A percentile compares a stretch with the other conserved stretches of the same genome.
These are phyloP conservation scores for Halocaridina rubra DNA, from an alignment of 2,888 invertebrate species.

Conservation along the genomic window DNA sequence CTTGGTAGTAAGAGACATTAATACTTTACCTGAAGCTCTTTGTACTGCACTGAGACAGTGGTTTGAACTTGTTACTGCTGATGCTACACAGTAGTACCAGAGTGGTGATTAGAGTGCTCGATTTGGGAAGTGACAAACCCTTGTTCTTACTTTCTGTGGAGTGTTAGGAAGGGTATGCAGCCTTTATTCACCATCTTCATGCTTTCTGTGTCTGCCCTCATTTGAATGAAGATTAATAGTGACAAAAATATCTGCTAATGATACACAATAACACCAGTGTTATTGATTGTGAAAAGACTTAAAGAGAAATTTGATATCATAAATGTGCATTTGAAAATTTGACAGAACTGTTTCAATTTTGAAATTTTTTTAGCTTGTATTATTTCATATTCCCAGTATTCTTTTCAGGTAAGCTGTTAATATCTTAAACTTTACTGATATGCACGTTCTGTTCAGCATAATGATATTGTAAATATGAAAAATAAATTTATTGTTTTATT, in stretches of 20 bases:
- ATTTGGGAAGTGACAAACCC: background rate
- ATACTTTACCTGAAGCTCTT: slow-evolving; percentile 86
- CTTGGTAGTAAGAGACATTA: slow-evolving; percentile 89
- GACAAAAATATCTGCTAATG: background rate
- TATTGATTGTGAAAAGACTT: no score
- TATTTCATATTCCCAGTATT: no score
- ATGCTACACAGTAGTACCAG: slow-evolving; percentile 48
- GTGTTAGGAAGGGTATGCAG: background rate
- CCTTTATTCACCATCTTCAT: background rate
- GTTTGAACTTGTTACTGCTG: slow-evolving; percentile 90
- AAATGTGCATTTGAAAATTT: no score
- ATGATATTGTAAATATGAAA: no score
- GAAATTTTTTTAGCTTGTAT: no score
- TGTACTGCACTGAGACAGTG: slow-evolving; percentile 97
- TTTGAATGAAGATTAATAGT: background rate
- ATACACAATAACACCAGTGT: background rate
- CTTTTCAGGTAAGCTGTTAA: no score
- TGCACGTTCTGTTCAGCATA: no score
- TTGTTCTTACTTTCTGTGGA: background rate
- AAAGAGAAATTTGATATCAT: no score
- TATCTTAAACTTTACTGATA: no score
- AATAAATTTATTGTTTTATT: no score
- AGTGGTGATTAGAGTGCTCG: background rate
- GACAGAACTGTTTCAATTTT: no score
- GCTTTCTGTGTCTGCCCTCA: background rate